These are phyloP conservation scores for Propithecus deckenii DNA, from an alignment of 2,797 vertebrate species.

Conservation along the genomic window DNA sequence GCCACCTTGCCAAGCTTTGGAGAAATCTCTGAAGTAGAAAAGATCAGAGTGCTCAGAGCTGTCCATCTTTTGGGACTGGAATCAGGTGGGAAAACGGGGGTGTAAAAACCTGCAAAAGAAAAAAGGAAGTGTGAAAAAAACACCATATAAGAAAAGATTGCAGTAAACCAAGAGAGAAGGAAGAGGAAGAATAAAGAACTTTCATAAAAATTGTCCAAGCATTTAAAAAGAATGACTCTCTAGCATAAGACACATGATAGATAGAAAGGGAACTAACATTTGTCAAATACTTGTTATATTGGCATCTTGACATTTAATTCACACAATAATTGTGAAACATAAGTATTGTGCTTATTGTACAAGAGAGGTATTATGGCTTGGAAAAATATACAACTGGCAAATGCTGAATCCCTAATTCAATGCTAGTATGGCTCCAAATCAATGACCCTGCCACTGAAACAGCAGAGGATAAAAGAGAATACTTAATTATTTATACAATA, in stretches of 20 bases:
- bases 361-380: not conserved
- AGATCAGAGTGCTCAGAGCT: not conserved
- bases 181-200: not conserved
- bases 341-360: not conserved
- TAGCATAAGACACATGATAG: not conserved
- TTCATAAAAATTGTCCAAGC: not conserved
- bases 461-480: not conserved
- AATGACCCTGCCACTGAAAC: not conserved
- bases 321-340: not conserved
- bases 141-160: not conserved
- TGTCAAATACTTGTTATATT: not conserved
- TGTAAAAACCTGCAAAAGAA: not conserved
- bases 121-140: not conserved
- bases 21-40: not conserved
- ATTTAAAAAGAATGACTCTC: not conserved
- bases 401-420: not conserved
- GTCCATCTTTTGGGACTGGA: not conserved
- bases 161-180: not conserved
- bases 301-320: not conserved
- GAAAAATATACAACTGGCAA: not conserved
- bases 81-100: no score
- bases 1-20: not conserved
- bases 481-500: not conserved
- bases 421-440: not conserved
- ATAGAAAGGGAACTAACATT: not conserved